Base-by-base conservation (phyloP, 1,140 invertebrate genomes). In the Copidosoma floridanum region DNA sequence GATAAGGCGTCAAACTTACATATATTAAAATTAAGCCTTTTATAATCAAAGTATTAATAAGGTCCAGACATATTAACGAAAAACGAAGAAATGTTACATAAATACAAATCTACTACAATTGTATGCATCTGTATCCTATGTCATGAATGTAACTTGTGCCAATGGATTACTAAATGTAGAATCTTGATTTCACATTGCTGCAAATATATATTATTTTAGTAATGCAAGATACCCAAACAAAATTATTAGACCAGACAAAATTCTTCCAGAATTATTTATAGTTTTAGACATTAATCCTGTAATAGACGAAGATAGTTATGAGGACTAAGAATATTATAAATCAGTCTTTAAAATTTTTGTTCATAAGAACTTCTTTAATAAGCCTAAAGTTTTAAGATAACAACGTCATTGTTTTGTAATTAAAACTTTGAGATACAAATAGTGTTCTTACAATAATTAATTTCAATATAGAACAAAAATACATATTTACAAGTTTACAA, bases 141-240 rank as follows among this genome's bases (percentile, higher is more conserved):
- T 16, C 32, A 68, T 61, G 46, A 53, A 1, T 63, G 63, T 65
- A 60, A 67, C 41, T n/a, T 67, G 62, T 46, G 23, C 59, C 11
- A 67, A 67, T 63, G 65, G 65, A 12, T 29, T 23, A 8, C 54
- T 63, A 50, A 65, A 59, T 27, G 46, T 68, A 38, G 63, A 51
- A 23, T 65, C 53, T 35, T 65, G 57, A 43, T 61, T 61, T n/a
- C 66, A 68, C 57, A 6, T 65, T 32, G 66, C 57, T 32, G 43
- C 60, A 7, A 65, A 65, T 23, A 60, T 65, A 53, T 67, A 59
- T 55, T 67, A 65, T 48, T 53, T 68, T 20, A 56, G 63, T 12
- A 26, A 63, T 54, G 63, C 54, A 14, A 29, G 56, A 18, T 67
- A 57, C n/a, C 41, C 57, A 62, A 41, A 57, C 56, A 41, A 60